Evolutionary conservation across 2,113 vertebrate species (phyloP).

Genomic region (Thinocorus orbignyianus): DNA sequence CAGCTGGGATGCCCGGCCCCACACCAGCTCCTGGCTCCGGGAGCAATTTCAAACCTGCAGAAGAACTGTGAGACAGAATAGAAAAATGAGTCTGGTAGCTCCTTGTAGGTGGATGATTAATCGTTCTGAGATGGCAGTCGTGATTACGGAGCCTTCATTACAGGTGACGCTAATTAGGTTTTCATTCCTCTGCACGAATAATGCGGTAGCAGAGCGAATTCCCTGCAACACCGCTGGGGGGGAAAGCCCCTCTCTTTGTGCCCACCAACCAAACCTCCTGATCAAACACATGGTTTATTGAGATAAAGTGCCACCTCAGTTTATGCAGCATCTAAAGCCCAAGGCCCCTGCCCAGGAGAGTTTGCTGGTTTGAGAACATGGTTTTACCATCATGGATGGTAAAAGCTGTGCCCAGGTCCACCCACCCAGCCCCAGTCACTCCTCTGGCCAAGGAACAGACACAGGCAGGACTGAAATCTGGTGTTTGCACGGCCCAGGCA

Average conservation of each 20-base stretch:
- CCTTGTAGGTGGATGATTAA: constrained; percentile 32
- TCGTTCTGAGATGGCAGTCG: background rate
- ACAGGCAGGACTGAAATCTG: background rate
- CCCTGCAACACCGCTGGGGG: background rate
- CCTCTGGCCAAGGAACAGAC: background rate
- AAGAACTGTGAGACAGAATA: background rate
- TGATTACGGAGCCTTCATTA: background rate
- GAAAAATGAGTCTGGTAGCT: background rate
- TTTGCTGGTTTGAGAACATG: background rate
- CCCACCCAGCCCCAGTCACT: too few species aligned
- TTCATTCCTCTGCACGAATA: background rate
- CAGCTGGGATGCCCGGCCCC: background rate
- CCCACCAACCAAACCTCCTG: background rate
- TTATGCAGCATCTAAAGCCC: background rate
- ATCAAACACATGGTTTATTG: background rate
- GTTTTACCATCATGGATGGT: background rate
- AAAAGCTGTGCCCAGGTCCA: background rate
- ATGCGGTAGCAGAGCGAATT: background rate
- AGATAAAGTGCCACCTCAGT: background rate
- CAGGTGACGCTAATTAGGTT: background rate
- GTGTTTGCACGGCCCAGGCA: background rate
- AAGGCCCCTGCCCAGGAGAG: background rate
- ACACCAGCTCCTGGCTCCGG: background rate
- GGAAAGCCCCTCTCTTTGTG: background rate
- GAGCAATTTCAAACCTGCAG: background rate